Base-by-base conservation (phyloP, 2,797 vertebrate species). In the Pipistrellus pipistrellus region DNA sequence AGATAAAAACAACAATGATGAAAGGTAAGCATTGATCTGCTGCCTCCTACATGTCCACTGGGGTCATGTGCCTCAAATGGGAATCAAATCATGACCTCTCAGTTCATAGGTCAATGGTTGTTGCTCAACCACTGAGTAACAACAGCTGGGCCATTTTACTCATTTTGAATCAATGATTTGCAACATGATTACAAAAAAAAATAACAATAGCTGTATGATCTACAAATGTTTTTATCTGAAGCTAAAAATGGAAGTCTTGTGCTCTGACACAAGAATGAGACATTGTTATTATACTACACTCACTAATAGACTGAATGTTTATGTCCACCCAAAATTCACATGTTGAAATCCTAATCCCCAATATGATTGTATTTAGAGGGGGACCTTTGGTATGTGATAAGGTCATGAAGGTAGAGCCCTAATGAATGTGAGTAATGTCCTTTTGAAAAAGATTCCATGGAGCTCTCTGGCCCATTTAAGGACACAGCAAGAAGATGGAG, bases 131-230 rank as follows among this genome's bases (percentile, higher is more conserved):
- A 59, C 25, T 59, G 57, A 59, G 57, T 9, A 2, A 59, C 25
- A 27, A 10, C 2, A 8, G 25, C 25, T 27, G 57, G 57, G 25
- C 57, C 57, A 89, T 82, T 86, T 69, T 38, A 69, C 27, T 68
- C 35, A 32, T 46, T 57, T 41, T 81, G 80, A 94, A 85, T 84
- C 91, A 88, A 2, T 59, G 55, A 66, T 64, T 94, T 86, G 53
- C 8, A 55, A 12, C 53, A 9, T 71, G 53, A 55, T 62, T 88
- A 8, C 20, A 59, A 80, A 76, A 32, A 62, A 81, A 81, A 44
- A 57, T n/a, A 85, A 68, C 21, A 91, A 62, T 35, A 77, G n/a
- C 48, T 84, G 11, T 15, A 27, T 64, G 64, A 38, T 83, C 69
- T 78, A 3, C 15, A 53, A 41, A 20, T 69, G 46, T 78, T 82